Evolutionary conservation across 1,140 invertebrate genomes (phyloP).

Genomic region (Meloidogyne floridensis): DNA sequence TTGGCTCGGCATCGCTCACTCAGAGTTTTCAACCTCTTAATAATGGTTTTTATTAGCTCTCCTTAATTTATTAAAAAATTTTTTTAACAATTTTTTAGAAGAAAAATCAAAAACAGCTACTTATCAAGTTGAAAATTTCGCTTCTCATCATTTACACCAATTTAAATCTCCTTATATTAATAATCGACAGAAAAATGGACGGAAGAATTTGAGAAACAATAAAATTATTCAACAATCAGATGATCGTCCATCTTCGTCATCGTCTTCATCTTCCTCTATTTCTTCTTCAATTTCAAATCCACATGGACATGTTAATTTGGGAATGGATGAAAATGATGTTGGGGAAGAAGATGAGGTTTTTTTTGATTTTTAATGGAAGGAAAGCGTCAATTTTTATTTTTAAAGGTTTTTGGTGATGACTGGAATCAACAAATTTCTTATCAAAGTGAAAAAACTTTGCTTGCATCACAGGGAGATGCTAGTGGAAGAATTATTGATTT

Average conservation of each 20-base stretch:
- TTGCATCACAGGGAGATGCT: constrained; percentile 2
- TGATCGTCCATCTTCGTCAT: background rate
- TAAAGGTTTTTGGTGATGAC: no score
- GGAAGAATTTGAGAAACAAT: background rate
- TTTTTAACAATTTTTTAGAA: no score
- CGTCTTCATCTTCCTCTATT: constrained; percentile 6
- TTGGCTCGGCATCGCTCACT: no score
- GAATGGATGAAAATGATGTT: constrained; percentile 7
- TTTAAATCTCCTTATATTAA: background rate
- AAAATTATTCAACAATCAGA: no score
- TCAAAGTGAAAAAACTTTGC: constrained; percentile 5
- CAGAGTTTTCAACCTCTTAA: no score
- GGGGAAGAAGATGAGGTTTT: background rate
- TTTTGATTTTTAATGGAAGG: no score
- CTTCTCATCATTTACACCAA: background rate
- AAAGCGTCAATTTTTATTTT: no score
- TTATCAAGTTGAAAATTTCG: background rate
- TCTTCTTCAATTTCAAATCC: background rate
- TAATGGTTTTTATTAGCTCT: no score
- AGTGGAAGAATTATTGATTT: background rate
- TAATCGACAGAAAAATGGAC: background rate
- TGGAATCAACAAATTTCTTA: background rate
- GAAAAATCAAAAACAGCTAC: background rate
- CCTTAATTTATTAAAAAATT: no score
- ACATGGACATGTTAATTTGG: constrained; percentile 12